Percentiles rank a stretch among this genome's conserved stretches.
Evolutionary conservation across 2,113 vertebrate species (phyloP).

Genomic region (Pangasianodon gigas): DNA sequence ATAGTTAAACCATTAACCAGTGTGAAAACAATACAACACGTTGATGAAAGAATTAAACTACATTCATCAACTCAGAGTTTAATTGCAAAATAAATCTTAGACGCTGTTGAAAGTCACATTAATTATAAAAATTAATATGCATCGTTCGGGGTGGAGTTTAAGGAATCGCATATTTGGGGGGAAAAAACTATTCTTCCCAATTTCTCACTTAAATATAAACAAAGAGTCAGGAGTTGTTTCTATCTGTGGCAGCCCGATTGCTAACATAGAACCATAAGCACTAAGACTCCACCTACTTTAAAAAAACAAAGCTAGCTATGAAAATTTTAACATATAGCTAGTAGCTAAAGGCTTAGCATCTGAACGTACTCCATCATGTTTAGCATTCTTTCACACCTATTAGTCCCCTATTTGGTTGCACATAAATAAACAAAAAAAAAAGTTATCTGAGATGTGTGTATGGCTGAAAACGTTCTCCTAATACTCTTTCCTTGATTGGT

Average conservation of each 20-base stretch:
- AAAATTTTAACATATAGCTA: neutral
- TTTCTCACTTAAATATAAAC: neutral
- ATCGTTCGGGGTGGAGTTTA: too few relatives aligned
- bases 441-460: neutral
- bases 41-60: neutral
- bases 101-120: neutral
- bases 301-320: neutral
- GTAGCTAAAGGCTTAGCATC: neutral
- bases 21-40: neutral
- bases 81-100: too few relatives aligned
- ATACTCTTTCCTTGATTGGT: too few relatives aligned
- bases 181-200: neutral
- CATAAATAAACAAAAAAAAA: too few relatives aligned
- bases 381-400: neutral
- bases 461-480: too few relatives aligned
- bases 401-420: neutral
- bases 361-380: neutral
- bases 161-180: neutral
- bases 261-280: too few relatives aligned
- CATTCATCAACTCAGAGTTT: too few relatives aligned
- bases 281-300: too few relatives aligned
- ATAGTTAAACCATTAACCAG: neutral
- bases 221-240: neutral
- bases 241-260: neutral
- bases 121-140: neutral